Base-by-base conservation (phyloP, 2,888 invertebrate species). In the Stomorhina lunata region DNA sequence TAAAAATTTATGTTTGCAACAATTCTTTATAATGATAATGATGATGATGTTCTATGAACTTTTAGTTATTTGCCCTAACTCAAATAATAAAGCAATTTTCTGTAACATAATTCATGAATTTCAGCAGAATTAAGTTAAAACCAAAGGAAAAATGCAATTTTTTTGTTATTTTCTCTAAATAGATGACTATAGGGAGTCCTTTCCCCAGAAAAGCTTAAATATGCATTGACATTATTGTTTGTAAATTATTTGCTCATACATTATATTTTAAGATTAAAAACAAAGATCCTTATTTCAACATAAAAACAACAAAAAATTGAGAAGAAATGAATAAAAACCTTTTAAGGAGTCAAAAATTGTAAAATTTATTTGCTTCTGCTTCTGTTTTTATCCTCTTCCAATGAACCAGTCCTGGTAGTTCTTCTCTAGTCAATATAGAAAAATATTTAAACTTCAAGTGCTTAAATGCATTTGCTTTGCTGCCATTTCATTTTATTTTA, bases 31-130 rank as follows among this genome's bases (percentile, higher is more conserved):
- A 15, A 37, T n/a, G n/a, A n/a, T n/a, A 37, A 37, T 10, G n/a
- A 37, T 37, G 37, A 37, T 37, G 37, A 10, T 37, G 4, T 43
- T 7, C 7, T 43, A 2, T 43, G 15, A 15, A 15, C 15, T 43
- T 43, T 43, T n/a, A n/a, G n/a, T n/a, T n/a, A n/a, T n/a, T n/a
- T n/a, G n/a, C n/a, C n/a, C n/a, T n/a, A n/a, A 43, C 43, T 17
- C 15, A 37, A 37, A 2, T 37, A 37, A 37, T 5, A 37, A 10
- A 37, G 12, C 2, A 37, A 37, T 12, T 66, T 59, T 32, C 15
- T 69, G 48, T 48, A 71, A 66, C 27, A 59, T 76, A 43, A 57
- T 53, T 40, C 71, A 65, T 65, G 34, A 71, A 57, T 57, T 80
- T 71, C 40, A 34, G 15, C 7, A 34, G 53, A 68, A 68, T 79